These are phyloP conservation scores for Callyntrura sp. DNA, from an alignment of 2,888 invertebrate genomes.

Conservation along the genomic window DNA sequence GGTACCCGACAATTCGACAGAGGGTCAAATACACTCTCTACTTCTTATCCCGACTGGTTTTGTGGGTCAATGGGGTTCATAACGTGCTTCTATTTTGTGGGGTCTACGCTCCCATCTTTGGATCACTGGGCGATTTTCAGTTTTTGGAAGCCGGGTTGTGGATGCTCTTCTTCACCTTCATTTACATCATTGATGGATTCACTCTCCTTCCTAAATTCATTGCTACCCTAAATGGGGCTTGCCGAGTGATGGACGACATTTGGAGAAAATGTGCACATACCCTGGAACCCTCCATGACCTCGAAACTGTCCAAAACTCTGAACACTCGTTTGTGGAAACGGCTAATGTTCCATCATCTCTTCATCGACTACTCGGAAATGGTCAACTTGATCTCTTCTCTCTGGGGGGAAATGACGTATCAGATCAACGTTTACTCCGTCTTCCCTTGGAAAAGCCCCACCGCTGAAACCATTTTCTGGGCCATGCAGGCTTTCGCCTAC, in stretches of 20 bases:
- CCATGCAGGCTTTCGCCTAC: too few species aligned
- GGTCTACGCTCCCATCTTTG: neutral
- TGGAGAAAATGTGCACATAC: neutral
- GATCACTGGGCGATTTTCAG: neutral
- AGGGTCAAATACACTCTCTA: neutral
- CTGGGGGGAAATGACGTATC: constrained; percentile 3
- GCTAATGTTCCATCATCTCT: neutral
- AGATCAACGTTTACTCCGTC: neutral
- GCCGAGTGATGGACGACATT: neutral
- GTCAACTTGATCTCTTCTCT: neutral
- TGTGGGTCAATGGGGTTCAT: neutral
- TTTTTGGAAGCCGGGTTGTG: neutral
- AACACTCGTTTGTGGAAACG: neutral
- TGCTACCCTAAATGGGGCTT: neutral
- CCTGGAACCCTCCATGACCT: neutral
- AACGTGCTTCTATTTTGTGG: neutral
- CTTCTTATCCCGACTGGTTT: neutral
- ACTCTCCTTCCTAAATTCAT: neutral
- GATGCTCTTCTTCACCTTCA: neutral
- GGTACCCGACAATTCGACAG: too few species aligned
- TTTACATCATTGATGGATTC: neutral
- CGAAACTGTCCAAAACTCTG: neutral
- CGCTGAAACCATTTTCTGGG: neutral
- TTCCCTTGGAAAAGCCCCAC: constrained; percentile 6
- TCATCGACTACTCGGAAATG: neutral